Percentiles rank a stretch among this genome's conserved stretches.
phyloP scores from a whole-genome alignment of 2,113 vertebrate species.

The Rattus norvegicus region DNA sequence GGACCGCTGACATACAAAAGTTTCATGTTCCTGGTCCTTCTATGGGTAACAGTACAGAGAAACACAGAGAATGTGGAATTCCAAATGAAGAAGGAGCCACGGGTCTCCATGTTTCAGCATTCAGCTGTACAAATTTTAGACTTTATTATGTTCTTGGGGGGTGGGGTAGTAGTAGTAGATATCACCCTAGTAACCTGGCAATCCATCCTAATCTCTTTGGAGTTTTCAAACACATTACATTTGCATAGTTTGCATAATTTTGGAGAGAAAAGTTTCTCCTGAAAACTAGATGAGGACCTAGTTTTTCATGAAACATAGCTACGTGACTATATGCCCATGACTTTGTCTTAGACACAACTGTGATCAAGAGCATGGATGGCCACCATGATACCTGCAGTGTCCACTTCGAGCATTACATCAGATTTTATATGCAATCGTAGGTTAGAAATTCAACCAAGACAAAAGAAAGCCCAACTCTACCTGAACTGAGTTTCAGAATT shows the following conservation, averaged over 20 bases:
- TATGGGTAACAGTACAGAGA: not conserved
- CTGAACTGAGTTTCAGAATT: no score
- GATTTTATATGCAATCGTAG: no score
- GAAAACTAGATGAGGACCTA: slow-evolving; percentile 1
- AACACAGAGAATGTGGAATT: not conserved
- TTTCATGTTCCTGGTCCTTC: not conserved
- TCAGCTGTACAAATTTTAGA: not conserved
- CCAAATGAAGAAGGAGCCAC: not conserved
- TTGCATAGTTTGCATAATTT: slow-evolving; percentile 4
- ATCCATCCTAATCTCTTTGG: not conserved
- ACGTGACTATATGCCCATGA: not conserved
- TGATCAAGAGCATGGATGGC: no score
- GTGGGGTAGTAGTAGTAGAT: not conserved
- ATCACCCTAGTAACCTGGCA: not conserved
- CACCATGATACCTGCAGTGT: no score
- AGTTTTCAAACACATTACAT: slow-evolving; percentile 14
- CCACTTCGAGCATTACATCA: no score
- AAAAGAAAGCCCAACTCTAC: no score
- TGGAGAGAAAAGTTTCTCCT: slow-evolving; percentile 25
- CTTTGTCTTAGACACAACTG: no score
- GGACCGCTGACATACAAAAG: not conserved
- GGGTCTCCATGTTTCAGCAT: not conserved
- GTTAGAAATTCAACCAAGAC: no score
- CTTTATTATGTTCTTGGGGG: slow-evolving; percentile 1
- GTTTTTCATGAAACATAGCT: slow-evolving; percentile 5